phyloP scores from a whole-genome alignment of 2,113 vertebrate species.

The Macroglossus sobrinus region DNA sequence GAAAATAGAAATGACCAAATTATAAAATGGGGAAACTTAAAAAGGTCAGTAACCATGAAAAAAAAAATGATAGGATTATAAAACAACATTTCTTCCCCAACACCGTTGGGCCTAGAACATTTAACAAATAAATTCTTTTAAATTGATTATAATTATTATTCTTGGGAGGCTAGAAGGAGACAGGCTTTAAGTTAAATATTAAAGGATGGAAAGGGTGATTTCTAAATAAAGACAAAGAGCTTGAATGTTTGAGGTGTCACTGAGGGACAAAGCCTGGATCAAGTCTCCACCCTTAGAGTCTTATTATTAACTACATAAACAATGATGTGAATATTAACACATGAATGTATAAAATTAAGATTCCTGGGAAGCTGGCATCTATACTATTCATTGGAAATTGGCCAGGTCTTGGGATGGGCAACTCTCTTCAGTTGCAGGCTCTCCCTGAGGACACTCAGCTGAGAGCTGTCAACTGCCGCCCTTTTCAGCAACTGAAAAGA shows the following conservation, averaged over 20 bases:
- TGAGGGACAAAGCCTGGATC: not conserved
- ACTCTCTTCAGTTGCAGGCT: not conserved
- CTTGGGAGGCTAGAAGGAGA: not conserved
- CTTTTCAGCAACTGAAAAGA: not conserved
- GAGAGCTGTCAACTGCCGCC: not conserved
- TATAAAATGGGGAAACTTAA: not conserved
- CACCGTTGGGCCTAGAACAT: not conserved
- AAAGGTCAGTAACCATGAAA: not conserved
- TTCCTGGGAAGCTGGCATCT: not conserved
- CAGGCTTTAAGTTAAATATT: not conserved
- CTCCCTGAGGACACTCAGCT: not conserved
- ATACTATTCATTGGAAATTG: not conserved
- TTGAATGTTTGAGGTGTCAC: not conserved
- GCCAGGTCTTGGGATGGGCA: not conserved
- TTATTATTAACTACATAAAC: not conserved
- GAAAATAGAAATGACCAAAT: conserved; percentile 12
- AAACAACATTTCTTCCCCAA: not conserved
- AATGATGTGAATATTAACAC: not conserved
- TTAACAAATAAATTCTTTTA: not conserved
- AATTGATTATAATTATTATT: not conserved
- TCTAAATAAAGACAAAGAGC: not conserved
- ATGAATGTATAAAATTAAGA: not conserved
- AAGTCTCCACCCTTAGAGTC: not conserved
- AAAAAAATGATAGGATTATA: not conserved
- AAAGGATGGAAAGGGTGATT: not conserved